Evolutionary conservation across 92 coral and sea anemone genomes (phyloP), one percentile per base, ranked within the genome.

Genomic region (Galaxea fascicularis): DNA sequence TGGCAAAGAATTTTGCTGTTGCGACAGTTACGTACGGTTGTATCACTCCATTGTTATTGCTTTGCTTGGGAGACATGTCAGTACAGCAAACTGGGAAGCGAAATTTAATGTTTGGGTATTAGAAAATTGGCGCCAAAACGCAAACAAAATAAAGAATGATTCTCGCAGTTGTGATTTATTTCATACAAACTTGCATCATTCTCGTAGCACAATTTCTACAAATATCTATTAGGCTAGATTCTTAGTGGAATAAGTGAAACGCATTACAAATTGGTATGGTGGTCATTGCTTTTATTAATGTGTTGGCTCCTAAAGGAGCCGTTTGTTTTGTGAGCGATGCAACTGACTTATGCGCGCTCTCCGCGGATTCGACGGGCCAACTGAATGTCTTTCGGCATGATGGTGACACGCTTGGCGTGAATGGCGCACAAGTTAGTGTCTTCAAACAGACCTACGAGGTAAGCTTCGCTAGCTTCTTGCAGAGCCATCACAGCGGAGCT

Each of bases 291-390:
- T 82, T 82, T 57, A 41, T 62, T 57, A 0, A 72, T 58, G 47
- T 82, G 86, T 89, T 91, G 94, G 94, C 94, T 91, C 94, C 93
- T 91, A 91, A 89, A 91, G 94, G 94, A 91, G 93, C 94, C 94
- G 93, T 89, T 91, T 91, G 86, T 77, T 83, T 88, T 21, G 68
- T 22, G 56, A 81, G 49, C 4, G 31, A 65, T 65, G 28, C 17
- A 28, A 47, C 65, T 53, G 65, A 46, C 64, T 83, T 83, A 83
- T 52, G 90, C 90, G 79, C 90, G 54, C 53, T 86, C 90, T 70
- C 90, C 90, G 59, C 92, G 87, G 83, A 90, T 90, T 81, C 93
- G 87, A 85, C 94, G 94, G 72, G 94, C 94, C 71, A 91, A 66
- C 81, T 91, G 94, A 60, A 91, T 91, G 76, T 91, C 94, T 44